Base-by-base conservation (phyloP, 1,140 invertebrate species). In the Stegodyphus dumicola region DNA sequence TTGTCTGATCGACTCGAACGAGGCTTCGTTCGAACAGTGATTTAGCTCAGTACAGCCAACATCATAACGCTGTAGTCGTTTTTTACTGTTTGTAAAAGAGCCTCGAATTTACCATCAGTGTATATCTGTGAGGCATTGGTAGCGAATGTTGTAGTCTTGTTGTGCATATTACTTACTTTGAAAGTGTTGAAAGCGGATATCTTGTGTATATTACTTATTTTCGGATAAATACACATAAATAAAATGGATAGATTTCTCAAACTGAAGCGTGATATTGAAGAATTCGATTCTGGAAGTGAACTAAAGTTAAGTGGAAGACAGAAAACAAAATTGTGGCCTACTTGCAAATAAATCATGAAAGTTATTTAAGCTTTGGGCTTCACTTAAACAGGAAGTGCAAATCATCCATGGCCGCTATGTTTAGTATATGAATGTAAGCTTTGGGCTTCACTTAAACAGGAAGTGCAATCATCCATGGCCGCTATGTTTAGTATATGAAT, bases 231-330 rank as follows among this genome's bases (percentile, higher is more conserved):
- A 70, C 67, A 48, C 17, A n/a, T 33, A 70, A 70, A 70, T 48
- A 70, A 70, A 70, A 70, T 70, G 67, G 33, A 70, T 49, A 70
- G 13, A 70, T 70, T 48, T 70, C 18, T 70, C 17, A 70, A 70
- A 33, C 1, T 3, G 33, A 33, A 70, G 5, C 17, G 48, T 70
- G 33, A 70, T 70, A 48, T 9, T 33, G 67, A 49, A 70, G n/a
- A 70, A 48, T 70, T 7, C 6, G 67, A 70, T 48, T 48, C n/a
- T 70, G 17, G 33, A 10, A 70, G 33, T 48, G 17, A 48, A 60
- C 56, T 2, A 60, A 15, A 60, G 56, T 60, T 60, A 60, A 60
- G 56, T 60, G 56, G 1, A 60, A 60, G 5, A 2, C 1, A 60
- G 56, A 60, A 60, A 60, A 60, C 56, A 60, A 2, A 60, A 60